Conservation (phyloP, 2,113 vertebrate genomes). For the Orthonyx spaldingii region DNA sequence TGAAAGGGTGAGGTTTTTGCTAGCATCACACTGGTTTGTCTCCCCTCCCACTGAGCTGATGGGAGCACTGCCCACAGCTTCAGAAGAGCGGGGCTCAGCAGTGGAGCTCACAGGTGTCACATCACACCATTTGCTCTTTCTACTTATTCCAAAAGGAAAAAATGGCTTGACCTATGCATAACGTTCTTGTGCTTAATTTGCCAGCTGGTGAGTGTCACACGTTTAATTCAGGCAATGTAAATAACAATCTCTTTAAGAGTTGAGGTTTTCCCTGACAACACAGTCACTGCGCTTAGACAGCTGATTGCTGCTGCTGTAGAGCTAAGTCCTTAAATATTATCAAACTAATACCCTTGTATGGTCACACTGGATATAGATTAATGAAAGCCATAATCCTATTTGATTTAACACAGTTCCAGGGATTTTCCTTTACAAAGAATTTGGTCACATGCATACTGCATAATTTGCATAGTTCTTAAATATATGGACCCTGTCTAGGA, state of each 20-base stretch:
- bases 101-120: not conserved
- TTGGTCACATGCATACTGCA: constrained; percentile 35
- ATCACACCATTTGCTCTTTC: not conserved
- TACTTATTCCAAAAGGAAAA: not conserved
- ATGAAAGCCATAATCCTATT: constrained; percentile 60
- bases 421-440: constrained; percentile 55
- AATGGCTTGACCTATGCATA: not conserved
- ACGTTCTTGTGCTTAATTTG: constrained; percentile 3
- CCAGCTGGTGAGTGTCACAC: constrained; percentile 16
- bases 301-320: constrained; percentile 26
- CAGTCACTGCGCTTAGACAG: not conserved
- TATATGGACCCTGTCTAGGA: not conserved
- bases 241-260: not conserved
- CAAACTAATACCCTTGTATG: constrained; percentile 59
- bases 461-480: constrained; percentile 45
- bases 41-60: not conserved
- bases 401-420: constrained; percentile 58
- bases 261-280: constrained; percentile 8
- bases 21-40: not conserved
- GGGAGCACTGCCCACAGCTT: not conserved
- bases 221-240: not conserved
- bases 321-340: constrained; percentile 52
- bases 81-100: not conserved
- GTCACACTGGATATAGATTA: constrained; percentile 61
- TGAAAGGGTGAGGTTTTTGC: not conserved